A percentile compares a stretch with the other conserved stretches of the same genome.
phyloP scores from a whole-genome alignment of 2,113 vertebrate species.

The Tursiops truncatus region DNA sequence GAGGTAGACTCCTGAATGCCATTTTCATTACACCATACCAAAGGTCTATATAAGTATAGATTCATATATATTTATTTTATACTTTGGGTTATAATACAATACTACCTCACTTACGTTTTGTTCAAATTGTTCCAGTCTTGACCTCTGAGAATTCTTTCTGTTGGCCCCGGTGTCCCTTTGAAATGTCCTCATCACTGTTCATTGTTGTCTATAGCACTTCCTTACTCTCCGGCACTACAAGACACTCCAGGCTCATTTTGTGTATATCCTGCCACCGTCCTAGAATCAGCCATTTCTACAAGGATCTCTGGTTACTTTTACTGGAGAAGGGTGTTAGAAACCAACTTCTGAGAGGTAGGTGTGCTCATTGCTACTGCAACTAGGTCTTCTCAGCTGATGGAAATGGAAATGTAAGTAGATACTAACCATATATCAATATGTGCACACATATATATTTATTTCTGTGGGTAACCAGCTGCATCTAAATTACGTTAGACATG shows the following conservation, averaged over 20 bases:
- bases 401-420: background rate
- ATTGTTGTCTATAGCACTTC: background rate
- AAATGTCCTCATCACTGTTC: background rate
- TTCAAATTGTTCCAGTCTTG: background rate
- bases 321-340: background rate
- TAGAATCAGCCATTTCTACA: background rate
- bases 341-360: background rate
- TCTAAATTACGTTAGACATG: background rate
- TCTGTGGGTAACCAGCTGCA: background rate
- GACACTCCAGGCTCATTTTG: rapidly evolving
- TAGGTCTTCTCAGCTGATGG: background rate
- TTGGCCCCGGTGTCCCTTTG: background rate
- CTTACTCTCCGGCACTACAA: background rate
- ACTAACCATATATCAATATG: background rate
- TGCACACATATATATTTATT: background rate
- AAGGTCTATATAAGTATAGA: background rate
- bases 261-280: background rate
- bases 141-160: background rate
- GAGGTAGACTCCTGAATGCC: background rate
- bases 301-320: background rate
- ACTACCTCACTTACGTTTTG: background rate
- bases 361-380: background rate
- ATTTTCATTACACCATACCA: background rate
- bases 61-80: background rate
- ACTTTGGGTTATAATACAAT: background rate